Evolutionary conservation across 2,113 vertebrate genomes (phyloP), one percentile per base, ranked within the genome.

Genomic region (Hyperoodon ampullatus): DNA sequence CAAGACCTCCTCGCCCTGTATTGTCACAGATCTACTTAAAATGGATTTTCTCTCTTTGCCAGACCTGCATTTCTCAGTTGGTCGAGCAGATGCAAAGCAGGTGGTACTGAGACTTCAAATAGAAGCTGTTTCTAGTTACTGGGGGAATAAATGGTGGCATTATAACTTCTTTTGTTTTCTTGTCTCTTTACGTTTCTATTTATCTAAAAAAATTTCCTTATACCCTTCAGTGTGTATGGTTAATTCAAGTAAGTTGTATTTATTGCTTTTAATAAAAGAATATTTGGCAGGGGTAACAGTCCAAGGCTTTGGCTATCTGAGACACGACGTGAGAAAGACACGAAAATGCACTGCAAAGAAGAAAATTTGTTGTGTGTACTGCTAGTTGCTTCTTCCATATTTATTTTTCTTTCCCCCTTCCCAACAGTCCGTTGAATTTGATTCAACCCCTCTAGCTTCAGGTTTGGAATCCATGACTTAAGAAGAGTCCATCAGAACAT

Each of bases 21-120:
- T 97, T 97, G 98, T 98, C 97, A 95, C 93, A 97, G 93, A 98
- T 97, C 95, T 97, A 97, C 97, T 98, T 97, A 97, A 97, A 97
- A 98, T 98, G 97, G 97, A 98, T 97, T 97, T 97, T 97, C 82
- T 97, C 93, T 85, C 84, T 91, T 90, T 88, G 93, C 93, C 83
- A 96, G 96, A 89, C 89, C 70, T 93, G 83, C 24, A 74, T 97
- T 97, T 97, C 96, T 98, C 84, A 92, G 96, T 96, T 93, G 90
- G 97, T 94, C 39, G 87, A 96, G 95, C 97, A 96, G 95, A 98
- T 96, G 97, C 86, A 87, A 96, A 97, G 96, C 96, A 96, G 97
- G 96, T 97, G 93, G 95, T 70, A 39, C 93, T 63, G 75, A 80
- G 82, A 90, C 94, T 97, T 96, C 92, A 96, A 89, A 97, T 23